Base-by-base conservation (phyloP, 2,113 vertebrate genomes). In the Antennarius striatus region DNA sequence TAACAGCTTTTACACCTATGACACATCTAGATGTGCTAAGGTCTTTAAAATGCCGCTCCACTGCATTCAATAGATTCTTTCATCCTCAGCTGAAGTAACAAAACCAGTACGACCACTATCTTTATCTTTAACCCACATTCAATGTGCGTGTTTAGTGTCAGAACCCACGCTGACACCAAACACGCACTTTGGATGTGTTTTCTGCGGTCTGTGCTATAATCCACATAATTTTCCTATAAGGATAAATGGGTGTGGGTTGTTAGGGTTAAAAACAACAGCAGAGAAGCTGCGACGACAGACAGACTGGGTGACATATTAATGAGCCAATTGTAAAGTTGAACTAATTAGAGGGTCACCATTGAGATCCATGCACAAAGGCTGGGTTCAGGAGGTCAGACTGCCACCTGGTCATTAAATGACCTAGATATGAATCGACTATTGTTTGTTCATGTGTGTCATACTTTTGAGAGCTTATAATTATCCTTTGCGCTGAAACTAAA, bases 311-410 rank as follows among this genome's bases (percentile, higher is more conserved):
- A 15, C 9, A 16, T 57, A 58, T 78, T 73, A 87, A 87, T 78
- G 80, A 85, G 47, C 17, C 74, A 48, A 57, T 85, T 88, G 78
- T 85, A 39, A 73, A 13, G 73, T 68, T 71, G 49, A 83, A 82
- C 72, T 68, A 80, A 84, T 86, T 79, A 75, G 7, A 58, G 64
- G 70, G 63, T 56, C 45, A 49, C 15, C 32, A 73, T 52, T 57
- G 51, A 76, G 61, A 81, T 36, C 67, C 14, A 32, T 5, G 46
- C 59, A 80, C 68, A 82, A 66, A 78, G 68, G 60, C 43, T 17
- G 6, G 43, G 88, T 73, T 79, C 80, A 75, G 1, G 40, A 60
- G 81, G 77, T 76, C 51, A 54, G 70, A 77, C 56, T 80, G 40
- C n/a, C 51, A 73, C 63, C 69, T 63, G 63, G 46, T 74, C 54